Percentiles rank a stretch among this genome's conserved stretches.
These are phyloP conservation scores for Sylvia borin DNA, from an alignment of 2,797 vertebrate species.

Conservation along the genomic window DNA sequence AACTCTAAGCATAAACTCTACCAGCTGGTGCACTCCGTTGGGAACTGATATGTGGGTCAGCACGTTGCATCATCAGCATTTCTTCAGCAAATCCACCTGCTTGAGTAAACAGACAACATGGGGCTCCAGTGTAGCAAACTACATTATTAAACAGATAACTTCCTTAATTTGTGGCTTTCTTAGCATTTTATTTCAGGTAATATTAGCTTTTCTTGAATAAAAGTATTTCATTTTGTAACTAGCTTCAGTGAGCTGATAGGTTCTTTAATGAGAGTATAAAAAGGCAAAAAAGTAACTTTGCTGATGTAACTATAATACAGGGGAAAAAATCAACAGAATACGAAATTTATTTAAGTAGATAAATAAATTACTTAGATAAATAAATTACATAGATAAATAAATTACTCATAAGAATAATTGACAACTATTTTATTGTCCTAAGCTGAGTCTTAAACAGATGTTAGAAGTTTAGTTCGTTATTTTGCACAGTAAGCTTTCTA, in stretches of 20 bases:
- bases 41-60: constrained; percentile 90
- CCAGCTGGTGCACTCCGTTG: constrained; percentile 80
- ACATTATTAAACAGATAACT: constrained; percentile 77
- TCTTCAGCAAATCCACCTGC: constrained; percentile 78
- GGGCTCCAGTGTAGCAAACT: constrained; percentile 69
- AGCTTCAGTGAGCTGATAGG: neutral
- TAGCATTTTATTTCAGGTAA: constrained; percentile 34
- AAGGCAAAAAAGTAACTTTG: neutral
- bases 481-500: neutral
- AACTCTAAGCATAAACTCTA: constrained; percentile 52
- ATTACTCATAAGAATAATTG: neutral
- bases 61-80: constrained; percentile 86
- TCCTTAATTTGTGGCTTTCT: constrained; percentile 42
- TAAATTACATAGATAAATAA: too few relatives aligned
- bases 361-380: too few relatives aligned
- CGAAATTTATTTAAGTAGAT: neutral
- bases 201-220: neutral
- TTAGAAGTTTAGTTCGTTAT: neutral
- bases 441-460: neutral
- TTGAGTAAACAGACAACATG: constrained; percentile 77
- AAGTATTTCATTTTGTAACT: neutral
- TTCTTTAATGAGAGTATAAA: neutral
- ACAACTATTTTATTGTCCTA: neutral
- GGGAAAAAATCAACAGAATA: neutral
- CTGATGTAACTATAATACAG: neutral